Evolutionary conservation across 2,113 vertebrate genomes (phyloP).

Genomic region (Neogale vison): DNA sequence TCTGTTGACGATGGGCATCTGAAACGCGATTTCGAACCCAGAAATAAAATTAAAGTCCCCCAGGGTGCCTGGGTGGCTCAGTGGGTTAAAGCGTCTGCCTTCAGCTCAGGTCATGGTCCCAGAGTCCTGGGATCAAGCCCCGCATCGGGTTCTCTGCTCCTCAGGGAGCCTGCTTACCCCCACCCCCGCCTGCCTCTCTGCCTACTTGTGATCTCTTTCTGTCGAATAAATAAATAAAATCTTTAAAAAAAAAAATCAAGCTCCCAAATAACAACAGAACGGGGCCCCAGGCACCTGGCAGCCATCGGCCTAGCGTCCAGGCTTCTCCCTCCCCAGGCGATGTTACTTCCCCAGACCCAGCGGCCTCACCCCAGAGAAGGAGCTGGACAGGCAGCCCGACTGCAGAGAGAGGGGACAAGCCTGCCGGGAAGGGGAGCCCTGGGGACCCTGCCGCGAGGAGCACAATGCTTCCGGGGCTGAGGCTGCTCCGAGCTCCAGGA

Average conservation of each 20-base stretch:
- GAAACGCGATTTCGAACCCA: background rate
- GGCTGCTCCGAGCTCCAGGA: background rate
- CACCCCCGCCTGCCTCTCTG: too few relatives aligned
- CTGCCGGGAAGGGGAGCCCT: background rate
- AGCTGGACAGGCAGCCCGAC: too few relatives aligned
- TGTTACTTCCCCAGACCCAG: background rate
- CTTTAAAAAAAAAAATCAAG: background rate
- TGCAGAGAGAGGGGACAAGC: background rate
- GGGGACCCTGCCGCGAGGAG: background rate
- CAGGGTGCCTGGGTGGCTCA: too few relatives aligned
- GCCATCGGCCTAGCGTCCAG: background rate
- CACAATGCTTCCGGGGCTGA: too few relatives aligned
- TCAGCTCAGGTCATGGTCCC: too few relatives aligned
- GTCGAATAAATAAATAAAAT: too few relatives aligned
- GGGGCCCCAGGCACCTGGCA: background rate
- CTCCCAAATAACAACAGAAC: background rate
- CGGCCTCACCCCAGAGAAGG: too few relatives aligned
- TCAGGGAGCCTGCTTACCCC: too few relatives aligned
- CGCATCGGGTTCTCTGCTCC: too few relatives aligned
- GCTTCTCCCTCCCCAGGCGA: accelerated
- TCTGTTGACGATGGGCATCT: background rate
- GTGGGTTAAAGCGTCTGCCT: too few relatives aligned
- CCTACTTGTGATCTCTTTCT: too few relatives aligned
- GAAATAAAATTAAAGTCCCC: background rate
- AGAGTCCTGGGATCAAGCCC: too few relatives aligned